Base-by-base conservation (phyloP, 2,797 vertebrate genomes). In the Lepilemur ruficaudatus region DNA sequence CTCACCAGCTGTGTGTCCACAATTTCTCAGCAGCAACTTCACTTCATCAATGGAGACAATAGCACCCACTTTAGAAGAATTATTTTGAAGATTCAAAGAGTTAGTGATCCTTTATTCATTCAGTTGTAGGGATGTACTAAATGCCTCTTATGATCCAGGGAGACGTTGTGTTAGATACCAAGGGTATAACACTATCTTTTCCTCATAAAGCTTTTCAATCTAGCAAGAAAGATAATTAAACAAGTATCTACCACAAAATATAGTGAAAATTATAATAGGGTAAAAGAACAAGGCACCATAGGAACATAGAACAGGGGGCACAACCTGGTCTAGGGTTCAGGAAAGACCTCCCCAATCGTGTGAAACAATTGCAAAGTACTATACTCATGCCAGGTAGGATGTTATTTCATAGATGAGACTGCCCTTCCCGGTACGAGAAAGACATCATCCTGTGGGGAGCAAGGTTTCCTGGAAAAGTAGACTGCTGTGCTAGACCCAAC, bases 191-290 rank as follows among this genome's bases (percentile, higher is more conserved):
- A 57, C 7, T 83, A 59, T 65, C 52, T 84, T 94, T 92, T 80
- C 55, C 32, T 94, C 57, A 55, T 76, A 89, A 95, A 59, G 22
- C 46, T 93, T 92, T 95, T 84, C 72, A 92, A 8, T 75, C 30
- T 85, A 85, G 55, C 23, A 72, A 88, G 61, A 95, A 94, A 91
- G 67, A 65, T 63, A 82, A 61, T 70, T 92, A 94, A 93, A 65
- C 4, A 70, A 75, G 9, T 22, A 73, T 46, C 52, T 89, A 55
- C 18, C 63, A 81, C n/a, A 93, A 35, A 89, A 90, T 79, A 61
- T 15, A 52, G 30, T 46, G 20, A 38, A 38, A 38, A 69, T 69
- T 69, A 69, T 69, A 38, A 22, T 69, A 69, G 65, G 20, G 50
- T 65, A 22, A 14, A 90, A 95, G 73, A 81, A 80, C 41, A 83